A percentile compares a stretch with the other conserved stretches of the same genome.
These are phyloP conservation scores for Dendroctonus valens DNA, from an alignment of 1,140 invertebrate species.

Conservation along the genomic window DNA sequence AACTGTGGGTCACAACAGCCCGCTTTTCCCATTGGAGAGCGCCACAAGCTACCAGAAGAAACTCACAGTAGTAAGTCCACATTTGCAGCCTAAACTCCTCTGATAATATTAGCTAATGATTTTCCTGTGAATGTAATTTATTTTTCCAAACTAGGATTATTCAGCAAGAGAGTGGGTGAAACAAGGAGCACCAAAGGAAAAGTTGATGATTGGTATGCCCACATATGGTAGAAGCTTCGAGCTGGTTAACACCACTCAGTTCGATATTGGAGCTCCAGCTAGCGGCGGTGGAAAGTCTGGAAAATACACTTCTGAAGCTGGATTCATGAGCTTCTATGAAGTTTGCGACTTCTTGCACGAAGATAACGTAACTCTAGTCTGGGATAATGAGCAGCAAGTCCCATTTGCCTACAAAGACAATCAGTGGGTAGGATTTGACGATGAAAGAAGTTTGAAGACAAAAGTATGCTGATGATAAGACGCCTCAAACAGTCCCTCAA, in stretches of 20 bases:
- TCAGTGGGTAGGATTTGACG: constrained; percentile 96
- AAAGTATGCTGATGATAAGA: constrained; percentile 63
- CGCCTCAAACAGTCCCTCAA: not conserved
- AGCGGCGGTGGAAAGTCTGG: constrained; percentile 80
- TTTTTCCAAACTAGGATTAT: constrained; percentile 66
- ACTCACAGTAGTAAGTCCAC: constrained; percentile 69
- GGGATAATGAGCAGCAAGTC: constrained; percentile 95
- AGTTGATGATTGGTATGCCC: constrained; percentile 92
- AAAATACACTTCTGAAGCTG: constrained; percentile 83
- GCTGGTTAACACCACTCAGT: constrained; percentile 81
- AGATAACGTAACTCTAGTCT: constrained; percentile 90
- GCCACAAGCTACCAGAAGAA: constrained; percentile 88
- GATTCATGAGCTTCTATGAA: constrained; percentile 94
- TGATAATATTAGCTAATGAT: not conserved
- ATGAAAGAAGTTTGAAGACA: constrained; percentile 86
- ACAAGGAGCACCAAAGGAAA: constrained; percentile 92
- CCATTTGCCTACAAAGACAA: constrained; percentile 89
- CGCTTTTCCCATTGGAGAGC: constrained; percentile 83
- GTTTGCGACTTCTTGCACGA: constrained; percentile 90
- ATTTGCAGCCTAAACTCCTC: not conserved
- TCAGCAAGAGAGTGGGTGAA: constrained; percentile 91
- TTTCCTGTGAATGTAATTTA: not conserved
- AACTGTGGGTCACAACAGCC: constrained; percentile 89
- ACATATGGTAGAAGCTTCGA: constrained; percentile 95
- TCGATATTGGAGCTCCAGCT: constrained; percentile 90